phyloP scores from a whole-genome alignment of 2,888 invertebrate genomes.

The Acronicta alni region DNA sequence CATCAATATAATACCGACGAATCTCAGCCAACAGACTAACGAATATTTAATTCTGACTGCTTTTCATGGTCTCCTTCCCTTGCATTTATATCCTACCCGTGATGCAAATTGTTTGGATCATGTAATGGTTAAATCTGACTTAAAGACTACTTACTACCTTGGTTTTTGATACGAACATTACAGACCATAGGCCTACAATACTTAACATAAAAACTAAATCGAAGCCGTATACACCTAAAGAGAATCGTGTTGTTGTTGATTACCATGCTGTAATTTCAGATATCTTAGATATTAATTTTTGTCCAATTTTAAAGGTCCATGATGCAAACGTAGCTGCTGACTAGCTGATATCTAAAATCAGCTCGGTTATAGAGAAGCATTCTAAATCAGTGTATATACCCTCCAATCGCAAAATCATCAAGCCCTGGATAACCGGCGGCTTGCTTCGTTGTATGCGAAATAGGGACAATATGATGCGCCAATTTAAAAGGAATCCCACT shows the following conservation, averaged over 20 bases:
- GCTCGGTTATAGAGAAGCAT: neutral
- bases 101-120: neutral
- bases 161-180: neutral
- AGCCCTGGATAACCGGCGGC: too few species aligned
- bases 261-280: neutral
- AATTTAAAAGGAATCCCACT: neutral
- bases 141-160: neutral
- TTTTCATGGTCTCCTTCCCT: neutral
- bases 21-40: neutral
- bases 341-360: neutral
- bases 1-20: neutral
- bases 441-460: too few species aligned
- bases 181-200: neutral
- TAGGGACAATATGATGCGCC: neutral
- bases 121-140: neutral
- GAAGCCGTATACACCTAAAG: neutral
- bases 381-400: neutral
- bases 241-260: neutral
- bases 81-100: neutral
- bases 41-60: neutral
- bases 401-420: neutral
- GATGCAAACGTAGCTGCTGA: neutral
- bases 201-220: neutral
- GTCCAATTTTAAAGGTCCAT: neutral
- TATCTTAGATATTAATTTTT: neutral